Base-by-base conservation (phyloP, 35 echinoderm and acorn worm genomes). In the Lytechinus variegatus region DNA sequence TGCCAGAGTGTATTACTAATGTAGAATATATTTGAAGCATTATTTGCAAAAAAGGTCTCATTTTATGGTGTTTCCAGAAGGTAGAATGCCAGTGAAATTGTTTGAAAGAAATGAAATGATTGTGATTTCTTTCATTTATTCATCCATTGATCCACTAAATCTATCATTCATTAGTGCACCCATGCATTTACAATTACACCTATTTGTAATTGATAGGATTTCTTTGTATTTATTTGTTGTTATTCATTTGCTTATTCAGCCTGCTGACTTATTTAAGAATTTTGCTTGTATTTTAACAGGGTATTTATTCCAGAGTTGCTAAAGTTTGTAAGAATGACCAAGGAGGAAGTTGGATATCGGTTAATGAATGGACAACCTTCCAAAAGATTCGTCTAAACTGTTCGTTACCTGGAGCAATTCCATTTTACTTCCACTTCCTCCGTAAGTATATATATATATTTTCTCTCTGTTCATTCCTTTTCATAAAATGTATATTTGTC, bases 391-490 rank as follows among this genome's bases (percentile, higher is more conserved):
- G 98, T 10, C 97, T 99, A 27, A 97, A 98, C 92, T 99, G 98
- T 71, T 97, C 97, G 1, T 97, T 99, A 87, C 98, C 97, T 33
- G 96, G 98, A 86, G 95, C 96, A 6, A 97, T 98, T 92, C 97
- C 98, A 58, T 99, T 99, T 71, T 97, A 99, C 95, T 99, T 99
- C 94, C 98, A 99, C 87, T 97, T 98, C 56, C 94, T 98, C 6
- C 98, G 98, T 99, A 98, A 98, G 98, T 99, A 56, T 54, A 4
- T 16, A 24, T 52, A 19, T 54, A 14, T 87, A 9, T 51, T 16
- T n/a, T 79, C 66, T n/a, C 19, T 79, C 21, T 79, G 4, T 79
- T 6, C n/a, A 4, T 79, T 16, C n/a, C 66, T 79, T 24, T n/a
- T n/a, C 16, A 44, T 44, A 44, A 44, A 58, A 12, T 60, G 10